These are phyloP conservation scores for Andrena trimmerana DNA, from an alignment of 2,888 invertebrate species.

Conservation along the genomic window DNA sequence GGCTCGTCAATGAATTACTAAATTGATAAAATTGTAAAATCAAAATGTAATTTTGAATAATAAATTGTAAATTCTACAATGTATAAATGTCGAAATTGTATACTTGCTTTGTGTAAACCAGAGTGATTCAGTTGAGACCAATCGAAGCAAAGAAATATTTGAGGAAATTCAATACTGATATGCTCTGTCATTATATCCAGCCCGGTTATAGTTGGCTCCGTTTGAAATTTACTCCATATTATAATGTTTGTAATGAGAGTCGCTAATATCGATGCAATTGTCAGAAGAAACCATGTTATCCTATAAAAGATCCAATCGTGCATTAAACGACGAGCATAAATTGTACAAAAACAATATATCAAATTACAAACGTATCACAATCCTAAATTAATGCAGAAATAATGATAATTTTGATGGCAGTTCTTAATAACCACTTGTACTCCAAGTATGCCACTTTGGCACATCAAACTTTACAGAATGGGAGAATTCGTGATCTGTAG, in stretches of 20 bases:
- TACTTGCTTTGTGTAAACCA: conserved; percentile 38
- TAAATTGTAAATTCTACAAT: background rate
- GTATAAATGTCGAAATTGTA: background rate
- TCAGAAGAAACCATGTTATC: conserved; percentile 93
- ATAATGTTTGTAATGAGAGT: conserved; percentile 91
- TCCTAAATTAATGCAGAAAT: too few relatives aligned
- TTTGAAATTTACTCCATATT: conserved; percentile 93
- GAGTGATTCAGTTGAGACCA: conserved; percentile 59
- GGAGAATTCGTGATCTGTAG: too few relatives aligned
- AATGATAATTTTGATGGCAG: too few relatives aligned
- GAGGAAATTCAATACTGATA: conserved; percentile 65
- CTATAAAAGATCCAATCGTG: conserved; percentile 83
- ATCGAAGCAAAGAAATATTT: conserved; percentile 70
- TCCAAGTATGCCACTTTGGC: too few relatives aligned
- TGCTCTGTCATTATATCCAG: conserved; percentile 86
- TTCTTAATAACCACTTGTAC: too few relatives aligned
- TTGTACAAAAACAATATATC: too few relatives aligned
- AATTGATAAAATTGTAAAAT: too few relatives aligned
- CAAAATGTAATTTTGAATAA: background rate
- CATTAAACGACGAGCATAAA: background rate
- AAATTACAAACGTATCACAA: too few relatives aligned
- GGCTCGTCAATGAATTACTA: background rate
- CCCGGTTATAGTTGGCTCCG: conserved; percentile 92
- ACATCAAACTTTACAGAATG: too few relatives aligned
- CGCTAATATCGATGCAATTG: conserved; percentile 89